A percentile compares a stretch with the other conserved stretches of the same genome.
These are phyloP conservation scores for Brassicogethes aeneus DNA, from an alignment of 2,888 invertebrate species.

Conservation along the genomic window DNA sequence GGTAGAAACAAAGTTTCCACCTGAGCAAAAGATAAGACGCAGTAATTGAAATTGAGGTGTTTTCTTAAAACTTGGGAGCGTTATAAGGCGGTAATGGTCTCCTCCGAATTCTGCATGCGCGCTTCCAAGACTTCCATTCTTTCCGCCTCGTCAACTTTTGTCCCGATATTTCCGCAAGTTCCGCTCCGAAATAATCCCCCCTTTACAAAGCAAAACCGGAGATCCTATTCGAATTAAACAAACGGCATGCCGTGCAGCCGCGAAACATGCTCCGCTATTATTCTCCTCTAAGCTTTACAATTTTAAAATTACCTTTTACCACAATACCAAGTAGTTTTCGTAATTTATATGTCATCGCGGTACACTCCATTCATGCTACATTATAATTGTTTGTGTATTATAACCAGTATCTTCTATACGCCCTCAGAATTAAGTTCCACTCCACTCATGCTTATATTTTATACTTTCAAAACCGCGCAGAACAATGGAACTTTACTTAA, in stretches of 20 bases:
- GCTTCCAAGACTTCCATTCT: conserved; percentile 28
- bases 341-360: conserved; percentile 21
- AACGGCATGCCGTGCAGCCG: conserved; percentile 27
- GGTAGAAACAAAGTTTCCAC: too few relatives aligned
- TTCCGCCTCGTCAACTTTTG: conserved; percentile 41
- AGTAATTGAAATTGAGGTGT: background rate
- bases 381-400: conserved; percentile 3
- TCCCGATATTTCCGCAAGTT: conserved; percentile 39
- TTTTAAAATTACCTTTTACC: conserved; percentile 19
- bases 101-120: conserved; percentile 13
- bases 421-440: conserved; percentile 2
- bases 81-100: conserved; percentile 25
- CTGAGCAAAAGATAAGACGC: background rate
- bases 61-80: background rate
- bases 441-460: background rate
- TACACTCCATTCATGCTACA: conserved; percentile 2
- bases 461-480: background rate
- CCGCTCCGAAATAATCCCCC: conserved; percentile 35
- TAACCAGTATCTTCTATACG: background rate
- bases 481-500: too few relatives aligned
- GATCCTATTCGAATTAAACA: conserved; percentile 30
- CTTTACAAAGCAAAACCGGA: conserved; percentile 24
- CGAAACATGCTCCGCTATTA: conserved; percentile 25
- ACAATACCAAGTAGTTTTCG: conserved; percentile 15
- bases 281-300: conserved; percentile 22